Evolutionary conservation across 1,140 invertebrate species (phyloP).

Genomic region (Drosophila paulistorum): DNA sequence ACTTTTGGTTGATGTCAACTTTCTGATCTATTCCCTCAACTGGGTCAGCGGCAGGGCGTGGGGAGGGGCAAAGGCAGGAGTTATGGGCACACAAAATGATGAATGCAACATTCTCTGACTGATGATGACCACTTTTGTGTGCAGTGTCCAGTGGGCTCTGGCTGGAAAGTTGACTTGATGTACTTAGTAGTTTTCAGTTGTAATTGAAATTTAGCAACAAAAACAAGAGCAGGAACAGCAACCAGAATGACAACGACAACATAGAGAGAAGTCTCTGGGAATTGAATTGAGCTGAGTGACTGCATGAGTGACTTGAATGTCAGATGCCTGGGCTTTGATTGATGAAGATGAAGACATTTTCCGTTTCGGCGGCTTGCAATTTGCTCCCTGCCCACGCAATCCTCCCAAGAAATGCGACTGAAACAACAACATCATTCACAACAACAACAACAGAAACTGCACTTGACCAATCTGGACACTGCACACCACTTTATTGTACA

Average conservation of each 20-base stretch:
- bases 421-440: conserved; percentile 5
- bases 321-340: conserved; percentile 69
- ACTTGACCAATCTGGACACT: conserved; percentile 49
- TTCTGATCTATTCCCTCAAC: background rate
- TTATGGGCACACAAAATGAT: conserved; percentile 27
- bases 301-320: conserved; percentile 73
- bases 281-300: conserved; percentile 75
- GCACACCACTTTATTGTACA: conserved; percentile 33
- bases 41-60: background rate
- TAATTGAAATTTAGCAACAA: conserved; percentile 80
- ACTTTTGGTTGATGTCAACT: conserved; percentile 2
- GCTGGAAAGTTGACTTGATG: conserved; percentile 70
- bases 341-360: conserved; percentile 81
- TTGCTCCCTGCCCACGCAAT: conserved; percentile 53
- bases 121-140: conserved; percentile 22
- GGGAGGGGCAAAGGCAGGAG: background rate
- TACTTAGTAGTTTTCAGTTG: conserved; percentile 74
- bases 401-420: conserved; percentile 27
- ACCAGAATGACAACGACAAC: background rate
- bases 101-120: conserved; percentile 40
- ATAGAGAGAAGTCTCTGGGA: conserved; percentile 48
- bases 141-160: conserved; percentile 7
- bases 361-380: conserved; percentile 56
- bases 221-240: conserved; percentile 28
- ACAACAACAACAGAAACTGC: conserved; percentile 33